phyloP scores from a whole-genome alignment of 2,113 vertebrate genomes.

The Corythornis cristatus region DNA sequence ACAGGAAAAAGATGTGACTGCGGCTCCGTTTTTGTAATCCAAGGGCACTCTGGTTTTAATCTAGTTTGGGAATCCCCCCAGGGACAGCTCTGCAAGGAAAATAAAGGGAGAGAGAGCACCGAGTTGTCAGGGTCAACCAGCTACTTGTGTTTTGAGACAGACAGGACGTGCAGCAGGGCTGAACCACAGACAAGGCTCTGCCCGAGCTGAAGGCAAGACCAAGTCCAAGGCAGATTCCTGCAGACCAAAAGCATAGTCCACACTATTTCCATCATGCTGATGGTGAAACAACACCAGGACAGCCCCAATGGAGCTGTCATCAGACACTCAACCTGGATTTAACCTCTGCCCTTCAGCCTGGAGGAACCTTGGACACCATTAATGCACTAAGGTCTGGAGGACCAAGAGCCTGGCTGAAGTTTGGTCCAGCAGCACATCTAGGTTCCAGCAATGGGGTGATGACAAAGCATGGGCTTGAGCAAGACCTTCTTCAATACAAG shows the following conservation, averaged over 20 bases:
- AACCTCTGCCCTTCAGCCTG: neutral
- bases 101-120: neutral
- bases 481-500: neutral
- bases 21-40: neutral
- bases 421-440: neutral
- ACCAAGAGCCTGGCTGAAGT: neutral
- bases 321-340: neutral
- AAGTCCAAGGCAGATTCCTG: neutral
- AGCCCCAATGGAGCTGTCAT: neutral
- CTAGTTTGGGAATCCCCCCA: conserved; percentile 32
- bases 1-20: neutral
- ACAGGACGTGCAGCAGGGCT: neutral
- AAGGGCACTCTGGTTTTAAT: neutral
- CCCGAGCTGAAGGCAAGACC: neutral
- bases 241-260: neutral
- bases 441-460: neutral
- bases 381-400: neutral
- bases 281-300: neutral
- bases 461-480: neutral
- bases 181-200: neutral
- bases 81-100: neutral
- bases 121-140: neutral
- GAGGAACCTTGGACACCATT: neutral
- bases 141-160: neutral
- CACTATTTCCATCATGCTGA: neutral